phyloP scores from a whole-genome alignment of 2,113 vertebrate species.

The Parotia lawesii region DNA sequence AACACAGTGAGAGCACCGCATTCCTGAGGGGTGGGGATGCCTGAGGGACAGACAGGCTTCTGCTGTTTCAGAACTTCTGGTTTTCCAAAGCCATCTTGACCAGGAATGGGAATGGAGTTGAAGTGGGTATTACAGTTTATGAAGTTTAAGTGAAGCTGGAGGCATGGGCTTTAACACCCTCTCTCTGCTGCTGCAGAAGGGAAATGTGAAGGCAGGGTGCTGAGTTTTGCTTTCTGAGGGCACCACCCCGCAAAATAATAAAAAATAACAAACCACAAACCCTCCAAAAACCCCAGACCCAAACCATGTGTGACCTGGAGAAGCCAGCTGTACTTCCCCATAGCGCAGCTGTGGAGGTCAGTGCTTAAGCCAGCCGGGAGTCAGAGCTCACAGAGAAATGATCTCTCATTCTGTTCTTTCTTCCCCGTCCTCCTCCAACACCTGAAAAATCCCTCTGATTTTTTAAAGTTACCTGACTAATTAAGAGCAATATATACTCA shows the following conservation, averaged over 20 bases:
- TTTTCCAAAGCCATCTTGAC: background rate
- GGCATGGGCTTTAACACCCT: background rate
- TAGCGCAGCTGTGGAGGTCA: background rate
- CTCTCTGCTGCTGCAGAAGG: background rate
- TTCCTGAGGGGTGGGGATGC: background rate
- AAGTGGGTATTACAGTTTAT: background rate
- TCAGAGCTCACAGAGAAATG: background rate
- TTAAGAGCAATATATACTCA: background rate
- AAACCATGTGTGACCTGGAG: background rate
- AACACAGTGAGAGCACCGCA: background rate
- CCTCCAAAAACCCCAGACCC: background rate
- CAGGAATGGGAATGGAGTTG: background rate
- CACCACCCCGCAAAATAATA: background rate
- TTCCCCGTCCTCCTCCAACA: accelerated
- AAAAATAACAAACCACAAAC: background rate
- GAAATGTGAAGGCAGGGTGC: background rate
- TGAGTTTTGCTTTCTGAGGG: background rate
- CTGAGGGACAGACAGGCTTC: background rate
- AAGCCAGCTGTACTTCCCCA: background rate
- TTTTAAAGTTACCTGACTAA: background rate
- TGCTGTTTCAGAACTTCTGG: background rate
- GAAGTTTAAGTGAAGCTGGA: background rate
- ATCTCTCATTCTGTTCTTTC: background rate
- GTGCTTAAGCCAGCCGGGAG: background rate
- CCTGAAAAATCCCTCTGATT: background rate